Conservation (phyloP, 2,888 invertebrate species). For the Anthrax anthrax region DNA sequence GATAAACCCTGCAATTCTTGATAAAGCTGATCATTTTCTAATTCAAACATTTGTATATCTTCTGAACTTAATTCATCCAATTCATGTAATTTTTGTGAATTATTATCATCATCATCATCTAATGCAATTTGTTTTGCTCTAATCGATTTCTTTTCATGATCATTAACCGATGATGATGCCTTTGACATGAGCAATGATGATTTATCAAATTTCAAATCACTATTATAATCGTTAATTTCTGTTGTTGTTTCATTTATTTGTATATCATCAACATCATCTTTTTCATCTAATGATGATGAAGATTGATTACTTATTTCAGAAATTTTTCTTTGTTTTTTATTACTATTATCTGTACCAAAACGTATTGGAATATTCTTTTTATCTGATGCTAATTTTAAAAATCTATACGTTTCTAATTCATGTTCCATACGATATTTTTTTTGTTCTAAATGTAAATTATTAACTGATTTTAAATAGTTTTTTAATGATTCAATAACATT, state of each 20-base stretch:
- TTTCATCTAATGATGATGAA: slow-evolving; percentile 20
- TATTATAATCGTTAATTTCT: neutral
- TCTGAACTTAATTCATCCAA: slow-evolving; percentile 63
- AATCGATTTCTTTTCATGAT: slow-evolving; percentile 5
- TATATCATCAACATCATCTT: slow-evolving; percentile 11
- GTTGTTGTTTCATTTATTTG: too few relatives aligned
- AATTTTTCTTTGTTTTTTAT: neutral
- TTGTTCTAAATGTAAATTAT: slow-evolving; percentile 76
- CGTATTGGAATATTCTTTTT: slow-evolving; percentile 26
- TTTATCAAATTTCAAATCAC: slow-evolving; percentile 1
- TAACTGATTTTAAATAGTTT: slow-evolving; percentile 68
- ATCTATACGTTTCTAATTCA: slow-evolving; percentile 66
- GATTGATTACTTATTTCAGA: slow-evolving; percentile 16
- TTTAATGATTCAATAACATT: slow-evolving; percentile 62
- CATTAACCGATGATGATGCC: slow-evolving; percentile 9
- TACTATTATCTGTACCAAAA: slow-evolving; percentile 18
- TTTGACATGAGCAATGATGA: slow-evolving; percentile 12
- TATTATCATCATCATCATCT: slow-evolving; percentile 18
- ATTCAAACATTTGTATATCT: slow-evolving; percentile 84
- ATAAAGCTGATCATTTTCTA: slow-evolving; percentile 75
- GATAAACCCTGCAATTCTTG: slow-evolving; percentile 77
- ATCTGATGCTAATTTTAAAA: slow-evolving; percentile 51
- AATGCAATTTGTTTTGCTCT: slow-evolving; percentile 22
- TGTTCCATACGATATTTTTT: slow-evolving; percentile 76
- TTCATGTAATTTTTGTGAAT: slow-evolving; percentile 28